phyloP scores from a whole-genome alignment of 2,888 invertebrate species.

The Frankliniella intonsa region DNA sequence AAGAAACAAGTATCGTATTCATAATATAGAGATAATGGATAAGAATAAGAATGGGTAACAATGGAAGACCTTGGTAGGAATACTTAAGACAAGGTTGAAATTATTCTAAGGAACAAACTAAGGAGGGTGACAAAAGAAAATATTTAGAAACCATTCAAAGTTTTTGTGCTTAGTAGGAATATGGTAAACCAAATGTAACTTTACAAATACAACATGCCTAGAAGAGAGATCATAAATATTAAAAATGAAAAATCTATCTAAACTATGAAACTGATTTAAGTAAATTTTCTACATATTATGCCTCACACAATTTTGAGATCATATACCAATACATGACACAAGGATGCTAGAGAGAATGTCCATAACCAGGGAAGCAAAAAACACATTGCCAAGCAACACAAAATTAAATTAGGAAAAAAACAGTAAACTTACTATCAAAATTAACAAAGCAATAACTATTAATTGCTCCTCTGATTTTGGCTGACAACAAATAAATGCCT shows the following conservation, averaged over 20 bases:
- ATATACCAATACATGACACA: background rate
- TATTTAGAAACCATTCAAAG: background rate
- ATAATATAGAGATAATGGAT: no score
- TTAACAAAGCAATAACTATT: conserved; percentile 19
- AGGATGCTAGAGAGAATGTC: background rate
- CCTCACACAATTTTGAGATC: background rate
- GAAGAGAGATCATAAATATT: background rate
- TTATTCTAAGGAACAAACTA: background rate
- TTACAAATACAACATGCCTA: background rate
- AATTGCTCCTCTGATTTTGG: conserved; percentile 22
- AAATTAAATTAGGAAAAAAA: conserved; percentile 3
- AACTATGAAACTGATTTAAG: background rate
- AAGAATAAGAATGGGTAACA: background rate
- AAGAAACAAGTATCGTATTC: background rate
- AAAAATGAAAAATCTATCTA: background rate
- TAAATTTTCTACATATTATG: background rate
- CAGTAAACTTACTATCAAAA: background rate
- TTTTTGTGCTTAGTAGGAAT: background rate
- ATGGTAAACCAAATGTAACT: background rate
- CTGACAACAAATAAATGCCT: background rate
- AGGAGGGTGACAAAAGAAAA: background rate
- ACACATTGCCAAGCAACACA: conserved; percentile 22
- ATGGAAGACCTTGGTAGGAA: conserved; percentile 1
- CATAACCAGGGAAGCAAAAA: conserved; percentile 18
- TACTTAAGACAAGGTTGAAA: background rate